Evolutionary conservation across 2,888 invertebrate species (phyloP), one percentile per base, ranked within the genome.

Genomic region (Nysson spinosus): DNA sequence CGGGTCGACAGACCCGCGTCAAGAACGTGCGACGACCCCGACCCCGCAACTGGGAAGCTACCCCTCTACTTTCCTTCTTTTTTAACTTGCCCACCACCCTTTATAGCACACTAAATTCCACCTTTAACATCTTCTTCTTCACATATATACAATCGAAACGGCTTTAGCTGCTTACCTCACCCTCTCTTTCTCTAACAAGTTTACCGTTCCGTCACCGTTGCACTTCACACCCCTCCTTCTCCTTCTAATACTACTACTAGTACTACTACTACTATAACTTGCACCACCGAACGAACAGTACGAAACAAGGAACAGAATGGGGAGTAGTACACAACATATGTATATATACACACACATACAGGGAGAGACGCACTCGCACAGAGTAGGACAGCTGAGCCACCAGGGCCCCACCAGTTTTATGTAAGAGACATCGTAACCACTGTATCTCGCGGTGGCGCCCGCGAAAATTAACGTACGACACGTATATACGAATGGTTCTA

Each of bases 1-100:
- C 81, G 80, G 84, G 82, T 84, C 84, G 81, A 82, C 81, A 82
- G 82, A 82, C 81, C 79, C 80, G 76, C 80, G 72, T 79, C 79
- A 82, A 82, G 82, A 85, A 84, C 85, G 85, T 85, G 77, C 85
- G 83, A 84, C 85, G 86, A 86, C 85, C 85, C 83, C 84, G 76
- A 74, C 74, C 69, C 69, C 80, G 65, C 69, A 43, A 26, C 55
- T 57, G 63, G 57, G 60, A 56, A 46, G 43, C 69, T 71, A 69
- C 66, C 71, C 65, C 65, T 66, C 66, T 52, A 46, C 24, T 55
- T 42, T 40, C 39, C 55, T 34, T 43, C 26, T 16, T 49, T 30
- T 54, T 42, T 44, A 24, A 19, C 67, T 34, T 51, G 11, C 54
- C 56, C 51, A 32, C 34, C 26, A 39, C 30, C 50, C 43, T 40